Evolutionary conservation across 2,113 vertebrate genomes (phyloP), one percentile per base, ranked within the genome.

Genomic region (Sinocyclocheilus anshuiensis): DNA sequence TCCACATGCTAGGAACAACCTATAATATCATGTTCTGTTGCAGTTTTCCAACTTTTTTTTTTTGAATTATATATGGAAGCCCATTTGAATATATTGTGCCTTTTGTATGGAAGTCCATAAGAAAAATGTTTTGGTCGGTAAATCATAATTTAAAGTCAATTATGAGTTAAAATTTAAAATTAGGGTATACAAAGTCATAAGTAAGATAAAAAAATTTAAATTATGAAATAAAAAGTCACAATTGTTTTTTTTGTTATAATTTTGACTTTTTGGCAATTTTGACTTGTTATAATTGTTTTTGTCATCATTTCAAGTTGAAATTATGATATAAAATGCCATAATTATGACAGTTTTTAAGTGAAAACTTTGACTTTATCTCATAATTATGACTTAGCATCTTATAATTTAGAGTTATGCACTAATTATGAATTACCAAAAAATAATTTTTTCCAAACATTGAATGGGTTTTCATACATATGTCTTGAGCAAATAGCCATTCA

Each of bases 1-100:
- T 24, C 11, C 74, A 77, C 74, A 77, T 50, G n/a, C 13, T 50
- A 11, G 6, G 2, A 48, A 48, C n/a, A 48, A n/a, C 13, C 13
- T 77, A 6, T 39, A 59, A 45, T 65, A 65, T 81, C 36, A 81
- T 81, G 12, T 42, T 65, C 61, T 81, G n/a, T 45, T 81, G 55
- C 55, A 78, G 50, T 75, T 4, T 84, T 22, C 13, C 12, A 55
- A 65, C 9, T 13, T 69, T 39, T 24, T 61, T 22, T 33, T 67
- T 36, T 4, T 12, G 12, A 18, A 36, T 9, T 55, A 59, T 63
- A 2, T 1, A 74, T 26, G 22, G 42, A 50, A 76, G 2, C 0
- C 4, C 69, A 72, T 72, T 53, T 53, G 50, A 16, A 53, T 45
- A 16, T 67, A 33, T 39, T 79, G 20, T 39, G 29, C 8, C 10